Conservation (phyloP, 2,797 vertebrate genomes). For the Margarornis squamiger region DNA sequence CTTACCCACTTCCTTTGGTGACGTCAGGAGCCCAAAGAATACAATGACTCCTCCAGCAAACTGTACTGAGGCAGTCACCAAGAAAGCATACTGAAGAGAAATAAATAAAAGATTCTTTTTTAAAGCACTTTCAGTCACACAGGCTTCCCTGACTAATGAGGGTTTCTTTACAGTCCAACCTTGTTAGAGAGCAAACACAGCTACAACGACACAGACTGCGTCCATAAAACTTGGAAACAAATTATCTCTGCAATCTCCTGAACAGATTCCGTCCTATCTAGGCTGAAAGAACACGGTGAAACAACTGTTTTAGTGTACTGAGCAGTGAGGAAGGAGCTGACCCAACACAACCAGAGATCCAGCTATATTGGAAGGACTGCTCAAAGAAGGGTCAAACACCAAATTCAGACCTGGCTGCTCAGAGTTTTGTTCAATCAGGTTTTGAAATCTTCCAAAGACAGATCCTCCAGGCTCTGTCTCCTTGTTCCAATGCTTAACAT, state of each 20-base stretch:
- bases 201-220: neutral
- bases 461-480: neutral
- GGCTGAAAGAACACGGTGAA: neutral
- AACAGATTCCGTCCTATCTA: neutral
- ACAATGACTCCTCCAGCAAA: slow-evolving; percentile 93
- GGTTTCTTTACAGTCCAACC: neutral
- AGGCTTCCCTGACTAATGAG: neutral
- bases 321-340: neutral
- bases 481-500: neutral
- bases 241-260: neutral
- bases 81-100: slow-evolving; percentile 88
- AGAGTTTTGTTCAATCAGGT: neutral
- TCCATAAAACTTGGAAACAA: neutral
- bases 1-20: slow-evolving; percentile 95
- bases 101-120: neutral
- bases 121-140: neutral
- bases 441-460: neutral
- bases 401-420: neutral
- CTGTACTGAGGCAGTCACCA: slow-evolving; percentile 94
- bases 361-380: neutral
- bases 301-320: neutral
- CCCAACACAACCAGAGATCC: neutral
- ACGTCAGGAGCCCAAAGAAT: slow-evolving; percentile 93
- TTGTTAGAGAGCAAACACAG: neutral
- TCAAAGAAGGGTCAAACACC: neutral